phyloP scores from a whole-genome alignment of 2,113 vertebrate genomes.

The Peromyscus polionotus region DNA sequence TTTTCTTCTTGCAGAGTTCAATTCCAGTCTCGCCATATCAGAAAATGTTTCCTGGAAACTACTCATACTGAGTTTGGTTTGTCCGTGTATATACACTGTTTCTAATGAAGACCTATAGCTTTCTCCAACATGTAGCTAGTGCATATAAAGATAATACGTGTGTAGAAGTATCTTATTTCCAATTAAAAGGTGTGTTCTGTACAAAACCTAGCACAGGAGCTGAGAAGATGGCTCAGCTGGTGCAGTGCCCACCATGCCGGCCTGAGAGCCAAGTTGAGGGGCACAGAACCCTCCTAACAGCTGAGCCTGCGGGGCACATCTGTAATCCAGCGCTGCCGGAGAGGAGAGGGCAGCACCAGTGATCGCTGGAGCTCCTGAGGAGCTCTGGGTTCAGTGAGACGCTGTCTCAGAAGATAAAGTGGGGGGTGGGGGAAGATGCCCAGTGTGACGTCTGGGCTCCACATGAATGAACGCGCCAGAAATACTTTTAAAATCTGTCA shows the following conservation, averaged over 20 bases:
- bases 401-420: neutral
- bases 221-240: neutral
- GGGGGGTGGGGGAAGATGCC: neutral
- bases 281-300: neutral
- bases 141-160: neutral
- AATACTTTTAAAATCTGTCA: neutral
- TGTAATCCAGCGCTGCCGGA: neutral
- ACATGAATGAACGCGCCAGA: neutral
- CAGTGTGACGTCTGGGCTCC: neutral
- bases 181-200: neutral
- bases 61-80: neutral
- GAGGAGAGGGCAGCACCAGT: neutral
- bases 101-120: neutral
- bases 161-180: neutral
- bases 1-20: conserved; percentile 34
- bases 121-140: conserved; percentile 8
- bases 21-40: neutral
- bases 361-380: no score
- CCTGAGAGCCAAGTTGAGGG: neutral
- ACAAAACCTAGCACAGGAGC: neutral
- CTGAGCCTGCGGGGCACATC: neutral
- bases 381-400: neutral
- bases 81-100: neutral
- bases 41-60: neutral
- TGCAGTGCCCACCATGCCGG: neutral